Evolutionary conservation across 2,888 invertebrate species (phyloP).

Genomic region (Clostera curtula): DNA sequence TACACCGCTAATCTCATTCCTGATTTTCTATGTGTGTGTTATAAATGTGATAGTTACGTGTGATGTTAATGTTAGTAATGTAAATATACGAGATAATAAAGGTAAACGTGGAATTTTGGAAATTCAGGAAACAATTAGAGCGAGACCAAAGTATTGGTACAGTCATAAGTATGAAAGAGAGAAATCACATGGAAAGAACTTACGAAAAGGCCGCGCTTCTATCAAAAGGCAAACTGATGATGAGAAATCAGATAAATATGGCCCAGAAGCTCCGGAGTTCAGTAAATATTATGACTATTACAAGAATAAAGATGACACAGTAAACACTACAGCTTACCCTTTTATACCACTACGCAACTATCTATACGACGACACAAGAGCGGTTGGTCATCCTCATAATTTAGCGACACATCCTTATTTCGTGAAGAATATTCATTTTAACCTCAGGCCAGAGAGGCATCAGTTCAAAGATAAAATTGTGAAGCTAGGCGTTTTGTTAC

Average conservation of each 20-base stretch:
- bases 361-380: constrained; percentile 38
- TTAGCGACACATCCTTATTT: constrained; percentile 47
- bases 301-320: constrained; percentile 38
- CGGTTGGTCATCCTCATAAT: constrained; percentile 57
- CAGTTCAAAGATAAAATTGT: constrained; percentile 63
- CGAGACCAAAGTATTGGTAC: constrained; percentile 31
- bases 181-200: constrained; percentile 28
- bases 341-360: constrained; percentile 25
- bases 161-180: constrained; percentile 32
- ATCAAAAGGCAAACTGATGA: constrained; percentile 39
- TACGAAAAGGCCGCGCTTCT: constrained; percentile 33
- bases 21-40: constrained; percentile 56
- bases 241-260: constrained; percentile 39
- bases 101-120: constrained; percentile 23
- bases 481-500: constrained; percentile 78
- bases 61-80: constrained; percentile 63
- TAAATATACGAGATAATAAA: constrained; percentile 40
- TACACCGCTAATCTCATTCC: constrained; percentile 43
- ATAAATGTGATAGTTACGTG: constrained; percentile 67
- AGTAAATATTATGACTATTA: constrained; percentile 46
- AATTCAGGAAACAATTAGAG: constrained; percentile 24
- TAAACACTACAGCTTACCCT: constrained; percentile 37
- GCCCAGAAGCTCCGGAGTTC: constrained; percentile 36
- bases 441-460: constrained; percentile 49
- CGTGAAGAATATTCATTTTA: constrained; percentile 57